phyloP scores from a whole-genome alignment of 2,888 invertebrate species.

The Phyllotreta striolata region DNA sequence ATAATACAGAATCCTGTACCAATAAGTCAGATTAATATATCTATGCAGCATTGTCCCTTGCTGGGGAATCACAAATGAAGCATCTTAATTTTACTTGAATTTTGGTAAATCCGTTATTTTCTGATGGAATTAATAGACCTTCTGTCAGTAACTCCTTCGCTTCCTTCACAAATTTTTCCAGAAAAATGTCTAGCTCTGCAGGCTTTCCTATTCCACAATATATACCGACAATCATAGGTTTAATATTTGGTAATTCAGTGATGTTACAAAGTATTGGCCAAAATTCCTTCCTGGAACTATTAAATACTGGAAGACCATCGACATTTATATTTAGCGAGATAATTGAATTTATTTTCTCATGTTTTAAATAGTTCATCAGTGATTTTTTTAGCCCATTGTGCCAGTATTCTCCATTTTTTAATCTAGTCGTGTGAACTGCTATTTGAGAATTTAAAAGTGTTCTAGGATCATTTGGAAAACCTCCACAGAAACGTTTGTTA shows the following conservation, averaged over 20 bases:
- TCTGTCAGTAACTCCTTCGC: conserved; percentile 31
- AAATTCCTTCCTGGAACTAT: neutral
- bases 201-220: no score
- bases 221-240: conserved; percentile 39
- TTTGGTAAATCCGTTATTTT: conserved; percentile 15
- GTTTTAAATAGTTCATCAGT: neutral
- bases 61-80: conserved; percentile 41
- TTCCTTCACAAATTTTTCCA: no score
- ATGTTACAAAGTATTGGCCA: conserved; percentile 8
- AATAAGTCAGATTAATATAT: no score
- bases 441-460: conserved; percentile 16
- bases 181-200: no score
- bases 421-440: conserved; percentile 10
- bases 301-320: neutral
- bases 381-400: neutral
- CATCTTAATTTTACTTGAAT: conserved; percentile 35
- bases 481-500: conserved; percentile 5
- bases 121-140: conserved; percentile 20
- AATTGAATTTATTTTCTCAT: neutral
- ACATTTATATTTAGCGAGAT: conserved; percentile 3
- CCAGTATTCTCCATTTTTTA: conserved; percentile 9
- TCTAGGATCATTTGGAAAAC: conserved; percentile 24
- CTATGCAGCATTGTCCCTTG: conserved; percentile 23
- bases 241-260: conserved; percentile 9
- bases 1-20: no score